Percentiles rank a stretch among this genome's conserved stretches.
Conservation (phyloP, 2,888 invertebrate genomes). For the Eulithis prunata region DNA sequence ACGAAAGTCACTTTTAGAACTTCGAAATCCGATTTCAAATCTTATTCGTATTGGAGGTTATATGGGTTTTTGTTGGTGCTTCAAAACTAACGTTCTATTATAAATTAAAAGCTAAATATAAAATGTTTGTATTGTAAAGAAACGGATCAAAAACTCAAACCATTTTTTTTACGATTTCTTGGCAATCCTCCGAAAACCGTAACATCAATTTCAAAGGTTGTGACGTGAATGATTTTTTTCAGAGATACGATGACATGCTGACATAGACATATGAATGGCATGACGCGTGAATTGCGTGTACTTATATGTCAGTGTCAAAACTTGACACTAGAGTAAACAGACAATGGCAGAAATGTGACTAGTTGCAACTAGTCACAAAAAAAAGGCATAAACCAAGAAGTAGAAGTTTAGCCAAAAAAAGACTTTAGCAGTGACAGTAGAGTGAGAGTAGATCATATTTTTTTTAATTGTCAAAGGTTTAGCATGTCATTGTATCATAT, state of each 20-base stretch:
- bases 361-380: too few species aligned
- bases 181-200: constrained; percentile 27
- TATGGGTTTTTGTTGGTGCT: constrained; percentile 8
- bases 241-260: background rate
- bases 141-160: constrained; percentile 35
- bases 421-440: too few species aligned
- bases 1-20: constrained; percentile 50
- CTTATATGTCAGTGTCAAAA: too few species aligned
- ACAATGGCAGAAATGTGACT: too few species aligned
- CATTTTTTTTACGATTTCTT: constrained; percentile 28
- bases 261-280: too few species aligned
- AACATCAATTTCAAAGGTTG: constrained; percentile 47
- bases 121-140: constrained; percentile 2
- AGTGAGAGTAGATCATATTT: too few species aligned
- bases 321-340: too few species aligned
- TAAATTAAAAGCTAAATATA: constrained; percentile 8
- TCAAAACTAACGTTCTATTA: constrained; percentile 13
- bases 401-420: too few species aligned
- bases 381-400: too few species aligned
- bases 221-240: constrained; percentile 48
- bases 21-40: constrained; percentile 41
- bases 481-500: too few species aligned
- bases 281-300: too few species aligned
- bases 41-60: constrained; percentile 32
- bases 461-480: too few species aligned